Evolutionary conservation across 2,888 invertebrate genomes (phyloP).

Genomic region (Bombylius discolor): DNA sequence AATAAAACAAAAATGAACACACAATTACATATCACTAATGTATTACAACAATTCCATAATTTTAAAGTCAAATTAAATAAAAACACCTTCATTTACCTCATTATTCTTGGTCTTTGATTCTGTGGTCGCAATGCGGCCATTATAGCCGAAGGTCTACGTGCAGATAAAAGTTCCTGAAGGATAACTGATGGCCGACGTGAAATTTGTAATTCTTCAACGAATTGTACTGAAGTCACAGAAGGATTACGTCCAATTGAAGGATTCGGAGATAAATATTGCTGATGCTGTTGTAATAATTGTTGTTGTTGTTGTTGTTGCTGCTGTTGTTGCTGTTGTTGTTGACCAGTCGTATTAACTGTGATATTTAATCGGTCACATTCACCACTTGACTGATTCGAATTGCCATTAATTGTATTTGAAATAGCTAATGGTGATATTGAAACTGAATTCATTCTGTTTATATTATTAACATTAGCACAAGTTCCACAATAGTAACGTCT

Average conservation of each 20-base stretch:
- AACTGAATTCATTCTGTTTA: not conserved
- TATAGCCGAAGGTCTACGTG: constrained; percentile 47
- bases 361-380: not conserved
- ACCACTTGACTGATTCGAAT: not conserved
- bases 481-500: too few relatives aligned
- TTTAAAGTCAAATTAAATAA: not conserved
- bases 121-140: constrained; percentile 39
- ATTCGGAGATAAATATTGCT: not conserved
- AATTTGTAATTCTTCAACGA: constrained; percentile 25
- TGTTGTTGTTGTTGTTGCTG: not conserved
- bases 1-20: too few relatives aligned
- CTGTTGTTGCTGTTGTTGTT: not conserved
- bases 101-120: constrained; percentile 20
- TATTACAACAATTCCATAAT: not conserved
- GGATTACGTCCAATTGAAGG: not conserved
- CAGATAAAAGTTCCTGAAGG: constrained; percentile 31
- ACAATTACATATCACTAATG: too few relatives aligned
- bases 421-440: constrained; percentile 8
- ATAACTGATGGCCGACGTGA: constrained; percentile 34
- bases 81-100: constrained; percentile 22
- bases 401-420: not conserved
- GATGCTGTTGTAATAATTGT: not conserved
- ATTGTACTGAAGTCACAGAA: not conserved
- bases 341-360: not conserved
- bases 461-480: not conserved